Percentiles rank a stretch among this genome's conserved stretches.
Evolutionary conservation across 2,113 vertebrate species (phyloP).

Genomic region (Passer montanus): DNA sequence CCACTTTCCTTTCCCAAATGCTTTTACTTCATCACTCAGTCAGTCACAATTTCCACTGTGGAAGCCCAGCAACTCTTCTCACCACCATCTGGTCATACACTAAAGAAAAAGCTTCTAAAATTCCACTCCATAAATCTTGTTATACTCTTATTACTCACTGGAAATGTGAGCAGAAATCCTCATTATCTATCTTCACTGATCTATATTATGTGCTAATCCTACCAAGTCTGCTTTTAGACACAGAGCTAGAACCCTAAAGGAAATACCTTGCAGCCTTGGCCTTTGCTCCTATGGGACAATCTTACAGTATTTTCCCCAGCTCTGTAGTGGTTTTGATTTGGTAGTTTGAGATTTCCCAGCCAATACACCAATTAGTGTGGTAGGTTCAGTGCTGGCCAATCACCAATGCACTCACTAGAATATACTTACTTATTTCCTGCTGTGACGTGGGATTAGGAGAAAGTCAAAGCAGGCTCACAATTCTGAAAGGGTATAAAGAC

Average conservation of each 20-base stretch:
- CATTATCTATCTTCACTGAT: background rate
- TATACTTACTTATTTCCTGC: background rate
- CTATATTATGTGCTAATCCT: background rate
- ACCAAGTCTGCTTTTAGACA: background rate
- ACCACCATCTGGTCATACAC: conserved; percentile 53
- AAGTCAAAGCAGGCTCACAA: background rate
- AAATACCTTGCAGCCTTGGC: background rate
- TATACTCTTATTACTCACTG: conserved; percentile 46
- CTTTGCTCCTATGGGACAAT: background rate
- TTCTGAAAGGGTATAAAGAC: background rate
- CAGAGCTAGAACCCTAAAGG: background rate
- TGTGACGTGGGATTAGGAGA: background rate
- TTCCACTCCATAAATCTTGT: conserved; percentile 50
- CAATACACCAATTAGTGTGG: background rate
- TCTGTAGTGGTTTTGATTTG: background rate
- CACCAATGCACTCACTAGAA: background rate
- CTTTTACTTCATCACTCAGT: conserved; percentile 57
- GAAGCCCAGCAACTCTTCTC: conserved; percentile 45
- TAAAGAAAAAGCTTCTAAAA: conserved; percentile 60
- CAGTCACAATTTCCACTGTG: conserved; percentile 51
- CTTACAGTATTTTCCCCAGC: background rate
- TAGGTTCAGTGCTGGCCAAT: background rate
- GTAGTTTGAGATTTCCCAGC: background rate
- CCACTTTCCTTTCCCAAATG: conserved; percentile 55
- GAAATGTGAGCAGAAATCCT: conserved; percentile 54